Conservation (phyloP, 2,888 invertebrate genomes). For the Cyaniris semiargus region DNA sequence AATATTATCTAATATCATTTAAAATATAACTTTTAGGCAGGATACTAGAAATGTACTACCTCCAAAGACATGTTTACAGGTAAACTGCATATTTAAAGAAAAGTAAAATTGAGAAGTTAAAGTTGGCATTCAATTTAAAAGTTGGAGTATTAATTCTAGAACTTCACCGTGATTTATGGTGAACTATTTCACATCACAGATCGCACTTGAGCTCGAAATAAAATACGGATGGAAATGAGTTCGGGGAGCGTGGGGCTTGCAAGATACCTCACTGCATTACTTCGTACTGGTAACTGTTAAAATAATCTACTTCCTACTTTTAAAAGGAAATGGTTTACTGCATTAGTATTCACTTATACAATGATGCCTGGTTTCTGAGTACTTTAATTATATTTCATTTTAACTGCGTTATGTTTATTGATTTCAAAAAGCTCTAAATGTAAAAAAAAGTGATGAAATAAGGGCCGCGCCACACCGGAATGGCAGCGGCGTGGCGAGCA, state of each 20-base stretch:
- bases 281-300: slow-evolving; percentile 7
- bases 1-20: too few relatives aligned
- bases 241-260: slow-evolving; percentile 50
- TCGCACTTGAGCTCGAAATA: slow-evolving; percentile 51
- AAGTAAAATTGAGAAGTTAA: background rate
- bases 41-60: too few relatives aligned
- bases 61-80: too few relatives aligned
- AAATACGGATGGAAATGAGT: slow-evolving; percentile 58
- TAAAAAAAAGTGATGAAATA: too few relatives aligned
- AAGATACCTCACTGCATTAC: slow-evolving; percentile 36
- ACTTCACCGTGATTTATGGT: slow-evolving; percentile 22
- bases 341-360: background rate
- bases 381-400: too few relatives aligned
- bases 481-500: too few relatives aligned
- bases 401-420: too few relatives aligned
- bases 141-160: slow-evolving; percentile 17
- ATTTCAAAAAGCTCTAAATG: too few relatives aligned
- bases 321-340: background rate
- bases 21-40: too few relatives aligned
- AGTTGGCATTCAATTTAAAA: slow-evolving; percentile 22
- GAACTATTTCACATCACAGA: slow-evolving; percentile 37
- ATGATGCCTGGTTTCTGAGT: too few relatives aligned
- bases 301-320: background rate
- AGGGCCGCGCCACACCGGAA: too few relatives aligned
- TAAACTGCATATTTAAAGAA: background rate